Base-by-base conservation (phyloP, 2,888 invertebrate genomes). In the Drosophila austrosaltans region DNA sequence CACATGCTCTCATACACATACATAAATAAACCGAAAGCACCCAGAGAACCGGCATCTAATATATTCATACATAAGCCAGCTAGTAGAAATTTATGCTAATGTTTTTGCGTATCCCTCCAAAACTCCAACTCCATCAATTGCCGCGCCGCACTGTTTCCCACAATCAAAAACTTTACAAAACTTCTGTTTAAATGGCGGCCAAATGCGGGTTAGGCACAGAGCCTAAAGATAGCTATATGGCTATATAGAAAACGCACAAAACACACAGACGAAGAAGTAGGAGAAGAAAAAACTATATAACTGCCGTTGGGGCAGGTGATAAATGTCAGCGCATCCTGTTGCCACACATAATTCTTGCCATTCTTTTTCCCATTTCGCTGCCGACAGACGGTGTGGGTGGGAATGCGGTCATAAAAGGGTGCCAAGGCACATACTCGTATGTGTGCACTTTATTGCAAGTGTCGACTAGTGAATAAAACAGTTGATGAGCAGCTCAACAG, bases 281-380 rank as follows among this genome's bases (percentile, higher is more conserved):
- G 48, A 30, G 12, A n/a, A n/a, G 5, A 1, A 22, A 20, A 10
- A 40, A 25, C 28, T 8, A 16, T 28, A 3, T 42, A 39, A 57
- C 56, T 57, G 44, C 57, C 30, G 22, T 54, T 65, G 65, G 62
- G 66, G 67, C 76, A 87, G 82, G 82, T 83, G 82, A 83, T 88
- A 83, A 88, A 88, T 83, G 86, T 88, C 88, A 85, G 83, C 57
- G 80, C 82, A 82, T 82, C 86, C 88, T 87, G 82, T 87, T 87
- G 88, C 78, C 84, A 78, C 84, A 81, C 83, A 82, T 80, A 68
- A 73, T 59, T 59, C 59, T 57, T 57, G 57, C 30, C 39, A 36
- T 28, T 32, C 61, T 20, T 53, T 62, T 53, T 39, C 36, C 7
- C 60, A 53, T 53, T 61, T 61, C 22, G 57, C 36, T 22, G 22